These are phyloP conservation scores for Jordanella pulchra DNA, from an alignment of 2,797 vertebrate genomes.

Conservation along the genomic window DNA sequence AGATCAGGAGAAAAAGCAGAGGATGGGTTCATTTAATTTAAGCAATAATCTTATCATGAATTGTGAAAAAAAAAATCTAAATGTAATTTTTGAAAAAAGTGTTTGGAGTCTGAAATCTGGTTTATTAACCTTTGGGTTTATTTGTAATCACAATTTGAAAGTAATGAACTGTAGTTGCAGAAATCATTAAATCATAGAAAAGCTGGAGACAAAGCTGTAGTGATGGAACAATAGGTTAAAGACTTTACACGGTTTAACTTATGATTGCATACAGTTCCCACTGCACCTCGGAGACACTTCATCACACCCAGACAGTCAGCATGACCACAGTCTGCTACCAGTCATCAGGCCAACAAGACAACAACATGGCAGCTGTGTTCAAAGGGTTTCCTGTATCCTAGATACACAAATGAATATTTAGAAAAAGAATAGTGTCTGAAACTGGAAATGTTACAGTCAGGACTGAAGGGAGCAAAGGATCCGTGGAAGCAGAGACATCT, in stretches of 20 bases:
- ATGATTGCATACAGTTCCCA: conserved; percentile 78
- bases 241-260: conserved; percentile 27
- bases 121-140: conserved; percentile 42
- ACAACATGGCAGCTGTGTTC: conserved; percentile 5
- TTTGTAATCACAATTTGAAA: conserved; percentile 43
- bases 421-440: conserved; percentile 10
- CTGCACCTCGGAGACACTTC: conserved; percentile 42
- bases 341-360: conserved; percentile 12
- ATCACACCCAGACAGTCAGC: conserved; percentile 3
- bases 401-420: conserved; percentile 4
- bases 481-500: no score
- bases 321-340: conserved; percentile 18
- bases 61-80: background rate
- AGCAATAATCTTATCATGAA: no score
- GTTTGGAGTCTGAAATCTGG: conserved; percentile 2
- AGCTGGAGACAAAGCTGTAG: conserved; percentile 16
- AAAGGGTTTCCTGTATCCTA: background rate
- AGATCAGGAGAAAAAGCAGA: no score
- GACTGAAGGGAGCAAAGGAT: background rate
- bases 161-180: conserved; percentile 28
- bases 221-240: conserved; percentile 45
- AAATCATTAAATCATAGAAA: conserved; percentile 38
- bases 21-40: no score
- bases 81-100: background rate
- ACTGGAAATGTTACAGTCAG: conserved; percentile 4